Evolutionary conservation across 2,797 vertebrate species (phyloP).

Genomic region (Monodelphis domestica): DNA sequence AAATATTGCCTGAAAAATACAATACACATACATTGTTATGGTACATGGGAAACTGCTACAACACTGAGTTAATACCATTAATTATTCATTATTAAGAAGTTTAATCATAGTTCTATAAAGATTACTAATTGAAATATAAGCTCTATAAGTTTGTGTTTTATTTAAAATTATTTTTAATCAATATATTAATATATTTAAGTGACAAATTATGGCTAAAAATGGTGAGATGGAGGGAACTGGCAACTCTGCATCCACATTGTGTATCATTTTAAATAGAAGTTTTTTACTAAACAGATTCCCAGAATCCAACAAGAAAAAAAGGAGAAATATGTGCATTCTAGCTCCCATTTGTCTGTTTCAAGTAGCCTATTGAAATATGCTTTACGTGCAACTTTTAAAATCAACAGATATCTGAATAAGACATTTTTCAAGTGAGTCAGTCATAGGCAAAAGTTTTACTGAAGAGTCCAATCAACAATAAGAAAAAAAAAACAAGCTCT

Average conservation of each 20-base stretch:
- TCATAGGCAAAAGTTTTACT: slow-evolving; percentile 35
- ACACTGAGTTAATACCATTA: not conserved
- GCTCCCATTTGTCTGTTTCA: not conserved
- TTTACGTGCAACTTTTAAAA: slow-evolving; percentile 42
- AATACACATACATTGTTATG: not conserved
- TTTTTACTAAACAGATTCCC: slow-evolving; percentile 32
- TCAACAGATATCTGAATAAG: slow-evolving; percentile 6
- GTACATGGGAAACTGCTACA: not conserved
- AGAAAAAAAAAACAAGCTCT: not conserved
- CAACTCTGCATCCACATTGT: slow-evolving; percentile 5
- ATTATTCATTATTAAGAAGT: not conserved
- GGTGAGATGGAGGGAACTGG: slow-evolving; percentile 9
- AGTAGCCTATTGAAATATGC: slow-evolving; percentile 5
- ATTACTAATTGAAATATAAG: not conserved
- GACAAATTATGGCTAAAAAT: slow-evolving; percentile 1
- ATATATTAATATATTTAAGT: not conserved
- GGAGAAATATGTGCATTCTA: not conserved
- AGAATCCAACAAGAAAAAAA: slow-evolving; percentile 31
- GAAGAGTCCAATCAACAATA: not conserved
- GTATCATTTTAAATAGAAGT: slow-evolving; percentile 30
- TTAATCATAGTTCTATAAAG: slow-evolving; percentile 19
- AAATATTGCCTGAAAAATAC: slow-evolving; percentile 92
- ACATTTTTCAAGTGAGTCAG: not conserved
- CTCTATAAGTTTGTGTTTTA: not conserved
- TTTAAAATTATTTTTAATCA: not conserved